phyloP scores from a whole-genome alignment of 1,140 invertebrate genomes.

The Stenopsyche tienmushanensis region DNA sequence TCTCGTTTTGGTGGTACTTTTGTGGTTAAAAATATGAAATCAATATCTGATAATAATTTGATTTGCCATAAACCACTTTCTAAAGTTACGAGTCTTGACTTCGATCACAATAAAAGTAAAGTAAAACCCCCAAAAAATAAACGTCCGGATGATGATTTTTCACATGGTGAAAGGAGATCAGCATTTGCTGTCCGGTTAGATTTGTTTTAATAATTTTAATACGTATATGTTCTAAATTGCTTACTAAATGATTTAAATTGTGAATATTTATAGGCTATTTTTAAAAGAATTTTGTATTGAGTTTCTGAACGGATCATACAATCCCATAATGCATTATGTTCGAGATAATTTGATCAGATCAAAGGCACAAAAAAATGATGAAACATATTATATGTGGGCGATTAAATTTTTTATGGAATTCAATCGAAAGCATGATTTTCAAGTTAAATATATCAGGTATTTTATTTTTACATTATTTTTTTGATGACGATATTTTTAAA shows the following conservation, averaged over 20 bases:
- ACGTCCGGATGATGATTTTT: constrained; percentile 59
- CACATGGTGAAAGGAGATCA: constrained; percentile 65
- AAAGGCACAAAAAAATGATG: constrained; percentile 72
- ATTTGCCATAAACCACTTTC: constrained; percentile 85
- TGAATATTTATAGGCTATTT: constrained; percentile 61
- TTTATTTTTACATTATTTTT: constrained; percentile 24
- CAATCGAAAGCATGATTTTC: constrained; percentile 80
- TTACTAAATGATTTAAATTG: no score
- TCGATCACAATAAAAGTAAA: constrained; percentile 73
- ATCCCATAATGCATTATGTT: constrained; percentile 78
- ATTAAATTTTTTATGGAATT: constrained; percentile 97
- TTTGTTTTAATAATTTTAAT: constrained; percentile 3
- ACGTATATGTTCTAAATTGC: constrained; percentile 6
- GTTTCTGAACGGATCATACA: constrained; percentile 89
- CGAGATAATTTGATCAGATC: constrained; percentile 67
- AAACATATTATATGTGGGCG: constrained; percentile 92
- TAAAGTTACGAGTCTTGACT: constrained; percentile 72
- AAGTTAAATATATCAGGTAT: constrained; percentile 87
- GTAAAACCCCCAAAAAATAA: constrained; percentile 68
- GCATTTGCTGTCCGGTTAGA: constrained; percentile 71
- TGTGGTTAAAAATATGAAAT: constrained; percentile 89
- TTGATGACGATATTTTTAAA: constrained; percentile 5
- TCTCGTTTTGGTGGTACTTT: constrained; percentile 93
- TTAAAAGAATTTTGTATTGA: constrained; percentile 93
- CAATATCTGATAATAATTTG: constrained; percentile 85